These are phyloP conservation scores for Pseudocheirus occidentalis DNA, from an alignment of 2,797 vertebrate species.

Conservation along the genomic window DNA sequence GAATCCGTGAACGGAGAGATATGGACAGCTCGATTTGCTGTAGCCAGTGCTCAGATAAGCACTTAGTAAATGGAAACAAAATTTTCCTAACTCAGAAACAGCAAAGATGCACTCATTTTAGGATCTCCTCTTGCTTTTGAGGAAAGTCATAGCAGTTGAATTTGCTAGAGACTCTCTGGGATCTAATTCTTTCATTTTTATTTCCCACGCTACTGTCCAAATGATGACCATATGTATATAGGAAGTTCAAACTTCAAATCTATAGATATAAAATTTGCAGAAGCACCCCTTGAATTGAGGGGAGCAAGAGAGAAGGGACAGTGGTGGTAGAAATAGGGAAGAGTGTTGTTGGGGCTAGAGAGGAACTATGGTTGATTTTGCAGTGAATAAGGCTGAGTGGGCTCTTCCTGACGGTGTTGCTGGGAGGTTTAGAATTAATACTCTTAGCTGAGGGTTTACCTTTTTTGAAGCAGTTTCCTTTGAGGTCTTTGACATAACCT, in stretches of 20 bases:
- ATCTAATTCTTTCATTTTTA: background rate
- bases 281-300: background rate
- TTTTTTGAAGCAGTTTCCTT: slow-evolving; percentile 88
- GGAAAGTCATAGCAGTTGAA: background rate
- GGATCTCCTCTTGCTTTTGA: background rate
- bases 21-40: background rate
- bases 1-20: slow-evolving; percentile 2
- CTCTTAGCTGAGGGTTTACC: slow-evolving; percentile 81
- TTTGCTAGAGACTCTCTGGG: background rate
- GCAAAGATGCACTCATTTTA: background rate
- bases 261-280: background rate
- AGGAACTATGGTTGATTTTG: background rate
- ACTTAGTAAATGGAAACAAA: background rate
- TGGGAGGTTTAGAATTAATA: slow-evolving; percentile 51
- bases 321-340: background rate
- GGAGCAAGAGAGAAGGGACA: background rate
- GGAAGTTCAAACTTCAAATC: background rate
- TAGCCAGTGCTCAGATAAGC: background rate
- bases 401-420: slow-evolving; percentile 41
- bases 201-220: background rate
- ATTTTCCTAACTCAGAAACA: background rate
- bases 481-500: slow-evolving; percentile 86
- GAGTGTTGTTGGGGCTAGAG: background rate
- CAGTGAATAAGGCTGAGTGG: background rate
- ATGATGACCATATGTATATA: background rate